Base-by-base conservation (phyloP, 2,113 vertebrate species). In the Eudyptes chrysolophus region DNA sequence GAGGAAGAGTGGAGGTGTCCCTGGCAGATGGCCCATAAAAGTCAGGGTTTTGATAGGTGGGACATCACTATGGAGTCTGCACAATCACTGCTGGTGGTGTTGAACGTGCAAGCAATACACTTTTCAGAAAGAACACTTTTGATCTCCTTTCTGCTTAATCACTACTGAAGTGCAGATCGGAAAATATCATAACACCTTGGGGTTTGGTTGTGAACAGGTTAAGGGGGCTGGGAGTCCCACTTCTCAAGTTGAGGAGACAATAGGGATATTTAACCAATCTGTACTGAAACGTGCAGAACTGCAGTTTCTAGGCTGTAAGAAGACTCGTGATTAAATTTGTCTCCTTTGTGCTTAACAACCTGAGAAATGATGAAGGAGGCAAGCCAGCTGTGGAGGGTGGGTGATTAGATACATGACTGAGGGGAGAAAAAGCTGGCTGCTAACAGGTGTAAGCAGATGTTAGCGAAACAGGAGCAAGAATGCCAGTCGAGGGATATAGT, bases 291-390 rank as follows among this genome's bases (percentile, higher is more conserved):
- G 7, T 2, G 11, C 8, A 10, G 79, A 95, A 27, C 24, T 77
- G 42, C 40, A 15, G 27, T 71, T 84, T 60, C 48, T 82, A 61
- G 38, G 9, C 57, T 85, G 34, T 52, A 61, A 46, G 57, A 83
- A 70, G 40, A 51, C n/a, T 86, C 6, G 3, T 82, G 54, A 44
- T 79, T 64, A 46, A 54, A n/a, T 74, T 72, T 85, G 42, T 76
- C 87, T 94, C 18, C 34, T 77, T 87, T 6, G 8, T 77, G 79
- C 62, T 93, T 90, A 96, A 92, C 66, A 89, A n/a, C 57, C 52
- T 90, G 77, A 74, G 75, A 90, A 84, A 55, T 44, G 2, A 68
- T 86, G 40, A 62, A 76, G 54, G 29, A 55, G 57, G 24, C 54
- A 69, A 57, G 40, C 36, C n/a, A 46, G 36, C 27, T 60, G 66